Conservation (phyloP, 2,113 vertebrate genomes). For the Cebidichthys violaceus region DNA sequence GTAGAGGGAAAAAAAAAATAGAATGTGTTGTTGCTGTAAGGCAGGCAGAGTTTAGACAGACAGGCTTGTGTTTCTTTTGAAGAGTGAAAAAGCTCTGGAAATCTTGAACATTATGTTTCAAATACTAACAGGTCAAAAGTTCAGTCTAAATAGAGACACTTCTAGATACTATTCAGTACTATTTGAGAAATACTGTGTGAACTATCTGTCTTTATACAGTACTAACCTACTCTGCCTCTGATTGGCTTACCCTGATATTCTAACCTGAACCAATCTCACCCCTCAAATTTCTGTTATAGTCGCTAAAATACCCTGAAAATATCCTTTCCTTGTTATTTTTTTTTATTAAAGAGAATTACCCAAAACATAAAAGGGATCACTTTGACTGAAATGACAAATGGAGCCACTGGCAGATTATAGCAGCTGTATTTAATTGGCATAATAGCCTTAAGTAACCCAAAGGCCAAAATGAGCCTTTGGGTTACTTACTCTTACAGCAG, state of each 20-base stretch:
- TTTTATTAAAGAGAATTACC: not conserved
- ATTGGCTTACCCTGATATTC: not conserved
- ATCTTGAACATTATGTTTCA: constrained; percentile 13
- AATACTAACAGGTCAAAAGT: constrained; percentile 23
- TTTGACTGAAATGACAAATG: not conserved
- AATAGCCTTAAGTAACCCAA: not conserved
- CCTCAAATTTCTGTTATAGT: not conserved
- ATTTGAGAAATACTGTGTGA: not conserved
- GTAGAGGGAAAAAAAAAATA: constrained; percentile 40
- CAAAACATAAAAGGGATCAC: not conserved
- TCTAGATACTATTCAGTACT: not conserved
- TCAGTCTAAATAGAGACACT: constrained; percentile 8
- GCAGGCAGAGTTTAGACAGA: constrained; percentile 30
- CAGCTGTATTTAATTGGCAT: not conserved
- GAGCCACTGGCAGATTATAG: not conserved
- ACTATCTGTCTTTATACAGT: not conserved
- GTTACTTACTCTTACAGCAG: not conserved
- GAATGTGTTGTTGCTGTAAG: constrained; percentile 34
- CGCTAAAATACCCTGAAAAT: not conserved
- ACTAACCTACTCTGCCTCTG: not conserved
- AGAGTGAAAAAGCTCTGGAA: constrained; percentile 24
- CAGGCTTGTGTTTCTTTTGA: constrained; percentile 31
- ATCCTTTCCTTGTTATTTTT: not conserved
- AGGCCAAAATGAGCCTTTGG: not conserved
- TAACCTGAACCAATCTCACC: not conserved